A percentile compares a stretch with the other conserved stretches of the same genome.
Conservation (phyloP, 2,797 vertebrate species). For the Diplodus sargus region DNA sequence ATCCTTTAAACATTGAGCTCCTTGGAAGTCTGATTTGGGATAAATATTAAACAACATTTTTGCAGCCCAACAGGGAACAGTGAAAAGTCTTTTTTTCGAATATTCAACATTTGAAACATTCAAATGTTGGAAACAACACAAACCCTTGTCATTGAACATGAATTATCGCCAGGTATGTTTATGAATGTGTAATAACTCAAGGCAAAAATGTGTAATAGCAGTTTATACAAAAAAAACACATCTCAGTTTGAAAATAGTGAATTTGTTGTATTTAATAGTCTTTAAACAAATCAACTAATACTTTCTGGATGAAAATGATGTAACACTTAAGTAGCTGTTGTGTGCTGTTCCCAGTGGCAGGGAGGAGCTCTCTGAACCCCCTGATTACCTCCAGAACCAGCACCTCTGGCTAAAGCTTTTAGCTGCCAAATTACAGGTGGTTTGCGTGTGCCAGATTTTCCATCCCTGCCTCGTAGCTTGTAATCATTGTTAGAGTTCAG, state of each 20-base stretch:
- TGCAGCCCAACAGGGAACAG: not conserved
- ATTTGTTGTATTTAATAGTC: too few species aligned
- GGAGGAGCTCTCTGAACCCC: conserved; percentile 54
- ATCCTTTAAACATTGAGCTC: not conserved
- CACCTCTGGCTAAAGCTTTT: conserved; percentile 70
- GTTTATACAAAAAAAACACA: not conserved
- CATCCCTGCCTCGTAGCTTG: conserved; percentile 57
- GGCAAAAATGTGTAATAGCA: not conserved
- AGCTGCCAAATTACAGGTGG: conserved; percentile 82
- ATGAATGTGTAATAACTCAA: not conserved
- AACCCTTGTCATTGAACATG: not conserved
- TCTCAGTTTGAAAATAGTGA: not conserved
- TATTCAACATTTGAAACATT: not conserved
- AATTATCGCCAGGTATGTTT: not conserved
- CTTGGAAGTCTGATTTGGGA: not conserved
- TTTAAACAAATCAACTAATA: conserved; percentile 15
- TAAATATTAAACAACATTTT: not conserved
- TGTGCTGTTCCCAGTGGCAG: conserved; percentile 11
- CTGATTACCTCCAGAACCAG: conserved; percentile 65
- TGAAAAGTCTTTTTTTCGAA: not conserved
- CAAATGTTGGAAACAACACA: not conserved
- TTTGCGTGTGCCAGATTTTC: conserved; percentile 68
- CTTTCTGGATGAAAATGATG: conserved; percentile 38
- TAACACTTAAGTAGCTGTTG: conserved; percentile 36
- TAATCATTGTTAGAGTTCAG: conserved; percentile 76